Base-by-base conservation (phyloP, 1,140 invertebrate species). In the Hormaphis cornu region DNA sequence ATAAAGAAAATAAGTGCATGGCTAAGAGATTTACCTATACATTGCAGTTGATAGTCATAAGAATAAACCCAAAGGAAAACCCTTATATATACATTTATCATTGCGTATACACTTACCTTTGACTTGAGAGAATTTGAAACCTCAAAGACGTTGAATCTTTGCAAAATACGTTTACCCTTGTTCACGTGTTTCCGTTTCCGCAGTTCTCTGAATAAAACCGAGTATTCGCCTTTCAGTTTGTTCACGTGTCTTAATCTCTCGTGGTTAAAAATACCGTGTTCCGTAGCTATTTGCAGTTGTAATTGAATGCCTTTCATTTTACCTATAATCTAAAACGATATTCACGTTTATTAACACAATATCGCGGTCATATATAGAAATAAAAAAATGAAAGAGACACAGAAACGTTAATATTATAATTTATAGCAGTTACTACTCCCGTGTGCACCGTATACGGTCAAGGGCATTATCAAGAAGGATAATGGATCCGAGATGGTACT, bases 161-260 rank as follows among this genome's bases (percentile, higher is more conserved):
- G 44, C 10, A 46, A 24, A 22, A 66, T 22, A 16, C 33, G 10
- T 10, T 24, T 35, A 2, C 44, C 50, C 20, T 66, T 44, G 16
- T 30, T 48, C 22, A 10, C 30, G 3, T 50, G 42, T 66, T 71
- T 72, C 3, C 72, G 56, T 40, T 72, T 75, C 18, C 81, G 73
- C 46, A 83, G 74, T 70, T 83, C 81, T 20, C 80, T 75, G 66
- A 83, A 75, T 7, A 83, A 73, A 71, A 83, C 78, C 3, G 80
- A 78, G 70, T 81, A 83, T 71, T 83, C 81, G 48, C 79, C 80
- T 74, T 82, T 82, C 2, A 83, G 76, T 14, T 76, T 74, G 59
- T 81, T 80, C 8, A 82, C 77, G 33, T 77, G 75, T 26, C 76
- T 74, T 14, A 72, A 46, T 9, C 75, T 76, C 5, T 73, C 72